Evolutionary conservation across 2,113 vertebrate species (phyloP).

Genomic region (Arizona elegans): DNA sequence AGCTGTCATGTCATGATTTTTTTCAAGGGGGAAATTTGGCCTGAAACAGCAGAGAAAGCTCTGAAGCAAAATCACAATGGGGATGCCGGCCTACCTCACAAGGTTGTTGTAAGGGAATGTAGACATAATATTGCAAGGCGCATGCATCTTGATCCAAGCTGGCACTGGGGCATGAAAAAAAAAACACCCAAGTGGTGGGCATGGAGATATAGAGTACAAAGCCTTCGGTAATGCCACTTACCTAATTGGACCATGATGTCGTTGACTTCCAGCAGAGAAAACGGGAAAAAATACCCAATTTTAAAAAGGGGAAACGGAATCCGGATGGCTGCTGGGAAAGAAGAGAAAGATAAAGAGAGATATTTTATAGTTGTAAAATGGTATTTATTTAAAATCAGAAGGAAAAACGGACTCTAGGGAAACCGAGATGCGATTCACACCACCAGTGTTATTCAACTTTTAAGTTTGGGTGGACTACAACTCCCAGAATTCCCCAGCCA

Average conservation of each 20-base stretch:
- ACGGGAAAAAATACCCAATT: accelerated
- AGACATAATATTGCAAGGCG: neutral
- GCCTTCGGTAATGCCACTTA: neutral
- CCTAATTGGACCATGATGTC: slow-evolving; percentile 13
- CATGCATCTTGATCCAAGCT: neutral
- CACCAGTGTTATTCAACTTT: neutral
- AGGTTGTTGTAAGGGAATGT: neutral
- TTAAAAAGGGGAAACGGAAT: neutral
- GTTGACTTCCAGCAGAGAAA: neutral
- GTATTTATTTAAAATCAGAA: neutral
- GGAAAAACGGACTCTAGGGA: neutral
- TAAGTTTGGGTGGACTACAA: neutral
- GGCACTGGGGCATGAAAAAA: no score
- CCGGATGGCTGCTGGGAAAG: neutral
- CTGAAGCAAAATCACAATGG: neutral
- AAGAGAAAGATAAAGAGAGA: neutral
- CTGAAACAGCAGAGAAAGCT: no score
- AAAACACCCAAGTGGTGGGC: no score
- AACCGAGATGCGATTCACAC: neutral
- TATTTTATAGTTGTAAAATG: neutral
- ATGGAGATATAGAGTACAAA: neutral
- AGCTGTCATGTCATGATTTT: no score
- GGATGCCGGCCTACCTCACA: neutral
- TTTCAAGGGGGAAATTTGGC: no score
- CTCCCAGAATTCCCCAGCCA: no score